These are phyloP conservation scores for Ptiloglossa arizonensis DNA, from an alignment of 1,140 invertebrate species.

Conservation along the genomic window DNA sequence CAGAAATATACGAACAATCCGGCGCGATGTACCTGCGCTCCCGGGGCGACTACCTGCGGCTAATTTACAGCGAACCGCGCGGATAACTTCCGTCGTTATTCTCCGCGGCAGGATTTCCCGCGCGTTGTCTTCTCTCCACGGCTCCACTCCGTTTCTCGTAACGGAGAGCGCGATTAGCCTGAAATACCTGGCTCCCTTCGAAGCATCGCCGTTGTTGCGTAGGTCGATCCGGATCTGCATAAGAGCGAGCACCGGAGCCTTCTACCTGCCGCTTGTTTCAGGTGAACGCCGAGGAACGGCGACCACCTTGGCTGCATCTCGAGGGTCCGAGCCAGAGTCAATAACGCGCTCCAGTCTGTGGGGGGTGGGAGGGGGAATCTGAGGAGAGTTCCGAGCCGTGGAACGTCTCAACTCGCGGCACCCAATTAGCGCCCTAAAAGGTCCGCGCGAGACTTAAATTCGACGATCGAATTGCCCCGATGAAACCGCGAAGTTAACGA, in stretches of 20 bases:
- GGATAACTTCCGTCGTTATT: slow-evolving; percentile 69
- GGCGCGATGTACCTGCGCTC: slow-evolving; percentile 52
- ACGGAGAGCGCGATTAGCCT: slow-evolving; percentile 49
- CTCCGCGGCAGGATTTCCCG: slow-evolving; percentile 40
- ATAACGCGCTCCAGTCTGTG: too few relatives aligned
- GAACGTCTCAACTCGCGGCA: slow-evolving; percentile 25
- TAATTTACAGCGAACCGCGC: slow-evolving; percentile 64
- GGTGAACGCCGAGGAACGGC: slow-evolving; percentile 17
- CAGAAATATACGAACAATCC: slow-evolving; percentile 49
- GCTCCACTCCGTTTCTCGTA: slow-evolving; percentile 33
- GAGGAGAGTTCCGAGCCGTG: not conserved
- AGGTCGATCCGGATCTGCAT: slow-evolving; percentile 61
- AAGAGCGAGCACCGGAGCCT: slow-evolving; percentile 20
- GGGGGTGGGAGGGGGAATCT: not conserved
- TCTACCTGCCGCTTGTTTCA: slow-evolving; percentile 16
- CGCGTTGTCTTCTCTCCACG: slow-evolving; percentile 4
- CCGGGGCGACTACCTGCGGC: slow-evolving; percentile 66
- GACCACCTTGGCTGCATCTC: slow-evolving; percentile 58
- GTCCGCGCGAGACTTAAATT: slow-evolving; percentile 14
- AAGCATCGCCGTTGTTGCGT: slow-evolving; percentile 47
- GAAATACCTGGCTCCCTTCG: slow-evolving; percentile 37
- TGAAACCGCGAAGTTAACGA: not conserved
- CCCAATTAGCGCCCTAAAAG: slow-evolving; percentile 23
- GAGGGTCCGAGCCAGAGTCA: not conserved
- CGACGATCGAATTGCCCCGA: not conserved